A percentile compares a stretch with the other conserved stretches of the same genome.
These are phyloP conservation scores for Ctenosaura bakeri DNA, from an alignment of 2,797 vertebrate species.

Conservation along the genomic window DNA sequence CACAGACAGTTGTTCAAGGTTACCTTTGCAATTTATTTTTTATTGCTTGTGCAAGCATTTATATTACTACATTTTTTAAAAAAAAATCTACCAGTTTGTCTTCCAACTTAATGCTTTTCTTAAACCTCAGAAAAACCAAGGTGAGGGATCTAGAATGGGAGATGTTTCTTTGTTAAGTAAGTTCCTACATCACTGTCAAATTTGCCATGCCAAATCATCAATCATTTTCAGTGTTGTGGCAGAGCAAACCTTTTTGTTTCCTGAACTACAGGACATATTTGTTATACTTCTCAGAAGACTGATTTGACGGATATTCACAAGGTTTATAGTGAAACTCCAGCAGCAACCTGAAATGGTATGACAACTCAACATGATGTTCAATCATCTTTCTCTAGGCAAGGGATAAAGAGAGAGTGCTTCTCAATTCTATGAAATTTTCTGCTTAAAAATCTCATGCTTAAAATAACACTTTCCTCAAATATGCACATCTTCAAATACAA, in stretches of 20 bases:
- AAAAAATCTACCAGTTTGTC: slow-evolving; percentile 8
- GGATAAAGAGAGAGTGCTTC: background rate
- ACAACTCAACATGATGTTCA: slow-evolving; percentile 30
- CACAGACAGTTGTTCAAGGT: background rate
- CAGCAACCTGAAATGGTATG: slow-evolving; percentile 7
- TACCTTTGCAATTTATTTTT: slow-evolving; percentile 33
- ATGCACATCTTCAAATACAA: background rate
- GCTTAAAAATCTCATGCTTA: background rate
- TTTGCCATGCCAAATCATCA: slow-evolving; percentile 37
- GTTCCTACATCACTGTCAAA: slow-evolving; percentile 38
- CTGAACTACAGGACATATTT: slow-evolving; percentile 32
- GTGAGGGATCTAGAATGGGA: slow-evolving; percentile 24
- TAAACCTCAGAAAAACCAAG: slow-evolving; percentile 39
- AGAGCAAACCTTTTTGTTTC: slow-evolving; percentile 8
- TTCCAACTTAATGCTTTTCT: slow-evolving; percentile 29
- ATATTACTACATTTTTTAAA: background rate
- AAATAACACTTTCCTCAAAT: background rate
- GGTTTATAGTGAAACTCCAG: slow-evolving; percentile 11
- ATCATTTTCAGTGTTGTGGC: slow-evolving; percentile 31
- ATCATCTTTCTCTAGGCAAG: slow-evolving; percentile 28
- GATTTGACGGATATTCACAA: slow-evolving; percentile 37
- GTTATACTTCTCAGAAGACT: slow-evolving; percentile 27
- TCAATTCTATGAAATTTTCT: background rate
- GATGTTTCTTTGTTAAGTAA: slow-evolving; percentile 18
- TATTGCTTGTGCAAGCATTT: slow-evolving; percentile 21